Evolutionary conservation across 2,797 vertebrate genomes (phyloP).

Genomic region (Ctenochaetus hawaiiensis): DNA sequence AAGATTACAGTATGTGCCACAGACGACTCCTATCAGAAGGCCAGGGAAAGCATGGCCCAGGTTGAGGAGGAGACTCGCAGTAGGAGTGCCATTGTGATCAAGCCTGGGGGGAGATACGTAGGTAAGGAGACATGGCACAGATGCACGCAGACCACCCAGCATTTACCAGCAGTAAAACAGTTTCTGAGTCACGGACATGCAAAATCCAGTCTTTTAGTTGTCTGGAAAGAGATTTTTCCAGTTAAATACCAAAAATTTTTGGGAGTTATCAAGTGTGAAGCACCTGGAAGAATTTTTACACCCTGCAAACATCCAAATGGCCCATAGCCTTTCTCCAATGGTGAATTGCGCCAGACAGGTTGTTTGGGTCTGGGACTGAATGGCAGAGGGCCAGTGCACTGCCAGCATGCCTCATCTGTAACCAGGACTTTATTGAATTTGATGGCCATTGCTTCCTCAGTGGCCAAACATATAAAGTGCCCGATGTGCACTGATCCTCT

Average conservation of each 20-base stretch:
- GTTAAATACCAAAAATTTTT: neutral
- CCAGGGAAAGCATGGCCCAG: conserved; percentile 96
- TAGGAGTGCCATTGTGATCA: conserved; percentile 95
- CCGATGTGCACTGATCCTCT: conserved; percentile 20
- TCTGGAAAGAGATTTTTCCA: conserved; percentile 5
- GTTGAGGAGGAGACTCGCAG: conserved; percentile 97
- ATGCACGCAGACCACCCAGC: neutral
- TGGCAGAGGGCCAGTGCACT: conserved; percentile 41
- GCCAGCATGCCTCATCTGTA: conserved; percentile 43
- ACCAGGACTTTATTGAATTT: conserved; percentile 47
- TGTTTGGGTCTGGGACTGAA: conserved; percentile 47
- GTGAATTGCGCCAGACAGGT: conserved; percentile 40
- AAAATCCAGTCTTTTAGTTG: neutral
- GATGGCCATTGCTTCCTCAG: conserved; percentile 36
- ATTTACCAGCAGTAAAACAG: neutral
- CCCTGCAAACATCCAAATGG: conserved; percentile 30
- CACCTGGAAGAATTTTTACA: conserved; percentile 18
- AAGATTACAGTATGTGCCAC: conserved; percentile 98
- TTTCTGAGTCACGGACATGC: conserved; percentile 1
- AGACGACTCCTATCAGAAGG: conserved; percentile 98
- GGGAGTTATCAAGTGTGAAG: conserved; percentile 6
- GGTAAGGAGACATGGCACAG: conserved; percentile 84
- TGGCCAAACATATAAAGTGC: conserved; percentile 19
- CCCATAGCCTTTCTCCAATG: conserved; percentile 15
- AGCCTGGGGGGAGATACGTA: conserved; percentile 92